phyloP scores from a whole-genome alignment of 2,888 invertebrate genomes.

The Sesia bembeciformis region DNA sequence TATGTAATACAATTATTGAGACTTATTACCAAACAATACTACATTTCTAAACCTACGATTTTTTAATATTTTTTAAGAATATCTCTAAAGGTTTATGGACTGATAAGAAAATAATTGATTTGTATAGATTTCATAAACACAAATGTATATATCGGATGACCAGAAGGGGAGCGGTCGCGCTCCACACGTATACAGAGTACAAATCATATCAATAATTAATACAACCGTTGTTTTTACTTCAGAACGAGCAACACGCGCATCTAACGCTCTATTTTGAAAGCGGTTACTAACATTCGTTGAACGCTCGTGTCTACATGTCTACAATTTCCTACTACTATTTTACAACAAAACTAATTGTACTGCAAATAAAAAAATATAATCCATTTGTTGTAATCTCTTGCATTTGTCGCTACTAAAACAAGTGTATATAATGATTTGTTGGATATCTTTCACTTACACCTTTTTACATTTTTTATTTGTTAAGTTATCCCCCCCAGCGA shows the following conservation, averaged over 20 bases:
- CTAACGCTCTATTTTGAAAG: conserved; percentile 36
- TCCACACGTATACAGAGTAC: conserved; percentile 16
- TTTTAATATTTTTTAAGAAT: conserved; percentile 21
- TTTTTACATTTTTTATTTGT: conserved; percentile 52
- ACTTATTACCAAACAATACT: conserved; percentile 55
- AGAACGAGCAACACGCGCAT: conserved; percentile 41
- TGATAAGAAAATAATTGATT: too few relatives aligned
- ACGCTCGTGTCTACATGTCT: conserved; percentile 34
- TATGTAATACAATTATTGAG: conserved; percentile 26
- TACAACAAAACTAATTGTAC: conserved; percentile 31
- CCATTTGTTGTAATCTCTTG: conserved; percentile 63
- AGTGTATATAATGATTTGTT: conserved; percentile 30
- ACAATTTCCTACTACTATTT: conserved; percentile 28
- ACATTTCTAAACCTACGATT: conserved; percentile 42
- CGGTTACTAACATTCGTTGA: conserved; percentile 32
- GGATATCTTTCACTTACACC: conserved; percentile 55
- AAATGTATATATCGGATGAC: too few relatives aligned
- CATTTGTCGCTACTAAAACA: conserved; percentile 49
- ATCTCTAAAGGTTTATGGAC: not conserved
- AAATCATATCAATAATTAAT: conserved; percentile 35
- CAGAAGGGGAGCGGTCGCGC: not conserved
- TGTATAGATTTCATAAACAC: too few relatives aligned
- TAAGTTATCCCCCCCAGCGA: conserved; percentile 29
- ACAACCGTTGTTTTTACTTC: conserved; percentile 40
- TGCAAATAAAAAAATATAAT: conserved; percentile 68